Evolutionary conservation across 2,113 vertebrate species (phyloP).

Genomic region (Notiomystis cincta): DNA sequence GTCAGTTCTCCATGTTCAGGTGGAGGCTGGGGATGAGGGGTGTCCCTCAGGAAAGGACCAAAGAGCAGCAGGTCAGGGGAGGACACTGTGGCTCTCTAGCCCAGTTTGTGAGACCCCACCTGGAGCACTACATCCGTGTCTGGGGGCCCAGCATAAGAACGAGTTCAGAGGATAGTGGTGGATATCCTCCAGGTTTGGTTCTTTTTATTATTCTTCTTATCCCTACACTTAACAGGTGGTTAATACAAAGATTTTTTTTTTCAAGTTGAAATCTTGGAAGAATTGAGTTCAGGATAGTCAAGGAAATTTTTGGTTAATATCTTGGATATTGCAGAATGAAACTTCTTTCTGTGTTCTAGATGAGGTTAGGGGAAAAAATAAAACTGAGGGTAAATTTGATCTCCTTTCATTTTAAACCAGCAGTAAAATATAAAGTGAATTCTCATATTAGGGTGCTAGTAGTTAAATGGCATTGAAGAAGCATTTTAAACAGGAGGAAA

Average conservation of each 20-base stretch:
- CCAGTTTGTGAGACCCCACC: neutral
- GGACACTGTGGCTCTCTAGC: too few relatives aligned
- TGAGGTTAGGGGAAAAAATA: neutral
- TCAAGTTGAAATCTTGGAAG: neutral
- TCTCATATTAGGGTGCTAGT: accelerated
- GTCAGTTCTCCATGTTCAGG: neutral
- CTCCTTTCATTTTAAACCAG: neutral
- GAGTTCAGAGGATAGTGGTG: neutral
- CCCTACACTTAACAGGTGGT: accelerated
- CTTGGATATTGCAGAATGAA: neutral
- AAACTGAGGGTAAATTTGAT: neutral
- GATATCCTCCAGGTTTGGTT: neutral
- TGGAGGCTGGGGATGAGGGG: neutral
- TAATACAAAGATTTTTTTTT: neutral
- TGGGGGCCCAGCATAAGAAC: neutral
- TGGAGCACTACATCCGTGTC: too few relatives aligned
- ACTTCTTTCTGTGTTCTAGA: neutral
- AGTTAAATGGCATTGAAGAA: neutral
- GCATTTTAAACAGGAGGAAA: neutral
- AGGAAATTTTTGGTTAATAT: neutral
- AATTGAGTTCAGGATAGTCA: accelerated
- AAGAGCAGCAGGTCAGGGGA: neutral
- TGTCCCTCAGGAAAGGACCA: neutral
- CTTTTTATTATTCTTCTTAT: too few relatives aligned
- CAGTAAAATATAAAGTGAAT: neutral